Percentiles rank a stretch among this genome's conserved stretches.
These are phyloP conservation scores for Drosophila longiperda DNA, from an alignment of 2,888 invertebrate genomes.

Conservation along the genomic window DNA sequence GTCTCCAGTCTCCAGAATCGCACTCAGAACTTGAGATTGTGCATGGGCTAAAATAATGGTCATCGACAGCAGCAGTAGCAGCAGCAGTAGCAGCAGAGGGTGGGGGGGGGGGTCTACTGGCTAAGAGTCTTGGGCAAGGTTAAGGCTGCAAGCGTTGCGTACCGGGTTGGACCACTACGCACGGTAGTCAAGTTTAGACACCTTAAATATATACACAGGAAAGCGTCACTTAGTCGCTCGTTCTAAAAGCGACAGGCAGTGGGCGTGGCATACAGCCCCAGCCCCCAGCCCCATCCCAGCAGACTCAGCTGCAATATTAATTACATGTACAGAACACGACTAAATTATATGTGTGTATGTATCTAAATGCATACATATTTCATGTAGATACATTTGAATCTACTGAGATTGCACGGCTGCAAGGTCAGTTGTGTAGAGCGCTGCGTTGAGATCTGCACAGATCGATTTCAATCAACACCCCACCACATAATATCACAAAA, in stretches of 20 bases:
- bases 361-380: slow-evolving; percentile 4
- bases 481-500: slow-evolving; percentile 24
- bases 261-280: slow-evolving; percentile 60
- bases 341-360: slow-evolving; percentile 51
- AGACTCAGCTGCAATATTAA: slow-evolving; percentile 57
- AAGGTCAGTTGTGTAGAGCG: slow-evolving; percentile 57
- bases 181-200: slow-evolving; percentile 81
- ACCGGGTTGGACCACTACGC: slow-evolving; percentile 29
- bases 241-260: slow-evolving; percentile 71
- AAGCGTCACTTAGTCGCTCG: slow-evolving; percentile 79
- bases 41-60: slow-evolving; percentile 69
- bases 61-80: slow-evolving; percentile 65
- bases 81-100: slow-evolving; percentile 10
- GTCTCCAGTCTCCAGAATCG: slow-evolving; percentile 13
- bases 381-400: slow-evolving; percentile 27
- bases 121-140: slow-evolving; percentile 71
- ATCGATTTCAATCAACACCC: slow-evolving; percentile 73
- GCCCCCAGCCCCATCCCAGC: not conserved
- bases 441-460: slow-evolving; percentile 33
- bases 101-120: not conserved
- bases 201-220: slow-evolving; percentile 78
- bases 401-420: slow-evolving; percentile 55
- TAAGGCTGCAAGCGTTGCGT: slow-evolving; percentile 67
- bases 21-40: slow-evolving; percentile 20
- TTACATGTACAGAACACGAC: slow-evolving; percentile 57